Evolutionary conservation across 1,140 invertebrate genomes (phyloP).

Genomic region (Metopolophium dirhodum): DNA sequence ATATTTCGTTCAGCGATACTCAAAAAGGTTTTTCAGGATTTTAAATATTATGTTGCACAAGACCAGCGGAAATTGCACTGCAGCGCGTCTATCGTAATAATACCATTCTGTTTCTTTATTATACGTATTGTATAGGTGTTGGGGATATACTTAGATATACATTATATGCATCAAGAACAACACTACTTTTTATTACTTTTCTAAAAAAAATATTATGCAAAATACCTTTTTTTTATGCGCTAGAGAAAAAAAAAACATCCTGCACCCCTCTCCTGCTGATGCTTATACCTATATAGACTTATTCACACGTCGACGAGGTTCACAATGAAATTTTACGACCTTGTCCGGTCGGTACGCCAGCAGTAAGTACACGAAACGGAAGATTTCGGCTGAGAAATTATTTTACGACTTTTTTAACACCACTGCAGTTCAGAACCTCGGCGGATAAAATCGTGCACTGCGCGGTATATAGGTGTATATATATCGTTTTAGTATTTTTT

Average conservation of each 20-base stretch:
- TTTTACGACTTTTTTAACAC: slow-evolving; percentile 32
- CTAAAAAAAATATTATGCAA: slow-evolving; percentile 49
- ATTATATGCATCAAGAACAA: background rate
- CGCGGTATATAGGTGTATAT: too few species aligned
- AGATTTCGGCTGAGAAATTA: slow-evolving; percentile 9
- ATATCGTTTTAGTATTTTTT: too few species aligned
- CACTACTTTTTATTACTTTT: slow-evolving; percentile 43
- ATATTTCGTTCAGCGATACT: slow-evolving; percentile 18
- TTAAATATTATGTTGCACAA: background rate
- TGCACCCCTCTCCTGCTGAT: background rate
- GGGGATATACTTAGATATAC: background rate
- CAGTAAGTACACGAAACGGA: background rate
- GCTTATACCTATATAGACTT: background rate
- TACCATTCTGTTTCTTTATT: background rate
- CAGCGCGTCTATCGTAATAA: background rate
- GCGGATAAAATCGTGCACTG: background rate
- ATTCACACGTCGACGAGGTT: slow-evolving; percentile 45
- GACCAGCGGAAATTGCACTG: background rate
- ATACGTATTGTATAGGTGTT: too few species aligned
- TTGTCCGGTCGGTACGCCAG: slow-evolving; percentile 23
- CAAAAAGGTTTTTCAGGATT: background rate
- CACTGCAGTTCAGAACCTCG: background rate
- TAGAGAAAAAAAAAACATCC: slow-evolving; percentile 26
- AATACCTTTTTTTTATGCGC: slow-evolving; percentile 25
- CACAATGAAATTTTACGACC: slow-evolving; percentile 43